Percentiles rank a stretch among this genome's conserved stretches.
phyloP scores from a whole-genome alignment of 2,113 vertebrate species.

The Chascanopsetta lugubris region DNA sequence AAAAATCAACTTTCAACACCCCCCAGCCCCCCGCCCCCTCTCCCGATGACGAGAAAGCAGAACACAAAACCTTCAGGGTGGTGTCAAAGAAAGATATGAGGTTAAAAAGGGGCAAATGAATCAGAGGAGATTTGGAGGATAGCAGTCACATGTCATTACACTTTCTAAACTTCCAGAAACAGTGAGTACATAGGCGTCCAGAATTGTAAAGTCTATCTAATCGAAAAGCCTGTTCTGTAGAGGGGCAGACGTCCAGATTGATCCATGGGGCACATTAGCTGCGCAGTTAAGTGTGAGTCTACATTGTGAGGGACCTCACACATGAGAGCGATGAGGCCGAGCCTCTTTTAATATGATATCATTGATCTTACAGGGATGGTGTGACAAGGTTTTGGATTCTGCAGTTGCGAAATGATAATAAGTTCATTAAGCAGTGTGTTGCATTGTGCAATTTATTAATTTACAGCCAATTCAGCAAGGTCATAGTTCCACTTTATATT shows the following conservation, averaged over 20 bases:
- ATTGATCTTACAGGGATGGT: conserved; percentile 21
- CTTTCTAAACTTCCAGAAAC: not conserved
- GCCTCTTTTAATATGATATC: not conserved
- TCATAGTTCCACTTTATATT: not conserved
- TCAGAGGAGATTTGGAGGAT: not conserved
- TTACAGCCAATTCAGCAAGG: conserved; percentile 4
- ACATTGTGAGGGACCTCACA: conserved; percentile 11
- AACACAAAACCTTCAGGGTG: not conserved
- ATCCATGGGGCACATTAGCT: conserved; percentile 43
- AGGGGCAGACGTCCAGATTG: conserved; percentile 29
- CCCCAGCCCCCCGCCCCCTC: not conserved
- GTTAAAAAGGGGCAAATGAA: not conserved
- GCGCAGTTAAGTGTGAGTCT: conserved; percentile 25
- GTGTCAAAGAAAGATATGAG: not conserved
- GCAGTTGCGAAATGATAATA: not conserved
- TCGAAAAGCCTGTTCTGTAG: conserved; percentile 22
- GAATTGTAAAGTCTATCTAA: too few relatives aligned
- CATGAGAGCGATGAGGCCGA: conserved; percentile 2
- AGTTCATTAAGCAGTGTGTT: conserved; percentile 1
- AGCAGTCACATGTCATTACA: not conserved
- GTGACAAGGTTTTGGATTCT: not conserved
- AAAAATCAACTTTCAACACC: conserved; percentile 18
- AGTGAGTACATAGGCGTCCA: too few relatives aligned
- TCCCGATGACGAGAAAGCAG: conserved; percentile 5
- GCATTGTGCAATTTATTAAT: not conserved